Evolutionary conservation across 53 echinoderm and acorn worm genomes (phyloP).

Genomic region (Echinometra lucunter): DNA sequence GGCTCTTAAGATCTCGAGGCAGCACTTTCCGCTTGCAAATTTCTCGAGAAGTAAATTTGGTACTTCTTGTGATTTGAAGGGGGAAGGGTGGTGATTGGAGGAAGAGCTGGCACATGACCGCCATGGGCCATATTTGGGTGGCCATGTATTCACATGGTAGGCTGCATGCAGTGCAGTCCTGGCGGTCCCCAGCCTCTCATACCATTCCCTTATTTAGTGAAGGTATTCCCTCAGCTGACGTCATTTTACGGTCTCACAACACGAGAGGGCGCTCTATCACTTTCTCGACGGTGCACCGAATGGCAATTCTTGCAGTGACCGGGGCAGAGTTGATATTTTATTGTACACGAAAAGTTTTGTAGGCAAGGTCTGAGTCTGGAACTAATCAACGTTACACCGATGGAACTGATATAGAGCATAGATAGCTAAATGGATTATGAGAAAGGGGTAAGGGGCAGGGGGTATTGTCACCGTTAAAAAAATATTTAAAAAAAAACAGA

Average conservation of each 20-base stretch:
- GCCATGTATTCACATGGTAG: constrained; percentile 70
- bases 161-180: constrained; percentile 69
- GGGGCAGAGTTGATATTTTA: neutral
- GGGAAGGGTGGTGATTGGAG: constrained; percentile 47
- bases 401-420: neutral
- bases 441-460: neutral
- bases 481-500: too few species aligned
- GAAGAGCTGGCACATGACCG: constrained; percentile 56
- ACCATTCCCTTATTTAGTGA: constrained; percentile 99
- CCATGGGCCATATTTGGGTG: constrained; percentile 94
- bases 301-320: too few species aligned
- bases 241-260: constrained; percentile 66
- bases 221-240: constrained; percentile 98
- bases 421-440: neutral
- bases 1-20: neutral
- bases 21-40: neutral
- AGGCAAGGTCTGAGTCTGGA: neutral
- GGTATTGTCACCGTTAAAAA: neutral
- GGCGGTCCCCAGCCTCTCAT: constrained; percentile 82
- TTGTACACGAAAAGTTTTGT: neutral
- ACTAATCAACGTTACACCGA: neutral
- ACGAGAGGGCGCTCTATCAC: constrained; percentile 43
- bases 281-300: constrained; percentile 21
- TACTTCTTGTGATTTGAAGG: neutral
- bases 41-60: neutral